A percentile compares a stretch with the other conserved stretches of the same genome.
These are phyloP conservation scores for Drosophila ohnishii DNA, from an alignment of 1,140 invertebrate genomes.

Conservation along the genomic window DNA sequence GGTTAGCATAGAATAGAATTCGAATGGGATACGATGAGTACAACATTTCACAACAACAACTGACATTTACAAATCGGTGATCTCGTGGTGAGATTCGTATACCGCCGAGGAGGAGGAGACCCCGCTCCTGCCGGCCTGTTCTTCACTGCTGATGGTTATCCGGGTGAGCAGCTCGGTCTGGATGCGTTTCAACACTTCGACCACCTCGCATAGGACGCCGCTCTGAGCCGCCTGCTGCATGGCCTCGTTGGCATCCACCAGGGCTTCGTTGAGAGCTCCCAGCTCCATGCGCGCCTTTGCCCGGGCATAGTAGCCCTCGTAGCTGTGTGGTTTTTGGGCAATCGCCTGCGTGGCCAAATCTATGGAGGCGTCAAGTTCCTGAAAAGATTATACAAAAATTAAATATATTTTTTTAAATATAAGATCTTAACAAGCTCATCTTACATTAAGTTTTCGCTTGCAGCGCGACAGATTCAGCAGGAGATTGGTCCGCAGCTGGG, in stretches of 20 bases:
- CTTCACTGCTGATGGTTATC: conserved; percentile 72
- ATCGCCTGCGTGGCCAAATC: conserved; percentile 94
- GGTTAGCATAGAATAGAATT: conserved; percentile 53
- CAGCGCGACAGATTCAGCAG: conserved; percentile 95
- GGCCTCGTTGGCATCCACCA: conserved; percentile 85
- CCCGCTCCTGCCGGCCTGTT: conserved; percentile 38
- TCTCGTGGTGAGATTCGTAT: conserved; percentile 81
- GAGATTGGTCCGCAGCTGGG: conserved; percentile 94
- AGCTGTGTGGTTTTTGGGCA: conserved; percentile 91
- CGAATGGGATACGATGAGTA: conserved; percentile 56
- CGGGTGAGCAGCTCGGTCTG: conserved; percentile 74
- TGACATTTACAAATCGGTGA: conserved; percentile 80
- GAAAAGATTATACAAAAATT: conserved; percentile 1
- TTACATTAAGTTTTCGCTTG: conserved; percentile 96
- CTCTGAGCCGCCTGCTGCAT: conserved; percentile 82
- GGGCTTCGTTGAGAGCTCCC: conserved; percentile 84
- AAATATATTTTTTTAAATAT: too few relatives aligned
- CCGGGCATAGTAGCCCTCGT: conserved; percentile 96
- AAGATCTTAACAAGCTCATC: conserved; percentile 71
- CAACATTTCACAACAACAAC: conserved; percentile 54
- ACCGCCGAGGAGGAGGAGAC: conserved; percentile 26
- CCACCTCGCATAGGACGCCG: conserved; percentile 72
- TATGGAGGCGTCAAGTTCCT: conserved; percentile 92
- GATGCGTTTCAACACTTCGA: conserved; percentile 78
- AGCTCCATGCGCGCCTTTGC: conserved; percentile 92